phyloP scores from a whole-genome alignment of 2,797 vertebrate genomes.

The Peromyscus eremicus region DNA sequence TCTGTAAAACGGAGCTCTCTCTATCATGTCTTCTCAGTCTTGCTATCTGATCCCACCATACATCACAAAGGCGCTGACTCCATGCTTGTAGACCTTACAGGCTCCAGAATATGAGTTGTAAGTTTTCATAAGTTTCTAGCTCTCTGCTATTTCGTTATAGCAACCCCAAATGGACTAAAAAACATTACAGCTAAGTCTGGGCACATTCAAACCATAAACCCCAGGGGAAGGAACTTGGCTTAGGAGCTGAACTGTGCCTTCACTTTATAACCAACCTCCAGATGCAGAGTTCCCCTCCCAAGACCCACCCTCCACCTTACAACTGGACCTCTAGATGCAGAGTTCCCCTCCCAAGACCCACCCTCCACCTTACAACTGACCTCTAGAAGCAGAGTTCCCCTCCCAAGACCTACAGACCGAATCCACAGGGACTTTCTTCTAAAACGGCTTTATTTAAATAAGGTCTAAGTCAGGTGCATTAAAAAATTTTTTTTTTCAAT shows the following conservation, averaged over 20 bases:
- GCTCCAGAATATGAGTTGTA: background rate
- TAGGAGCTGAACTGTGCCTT: too few relatives aligned
- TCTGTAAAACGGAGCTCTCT: background rate
- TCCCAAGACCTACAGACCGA: background rate
- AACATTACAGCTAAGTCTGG: background rate
- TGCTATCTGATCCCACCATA: too few relatives aligned
- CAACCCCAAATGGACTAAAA: background rate
- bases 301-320: background rate
- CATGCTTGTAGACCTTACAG: background rate
- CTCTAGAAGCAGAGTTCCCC: background rate
- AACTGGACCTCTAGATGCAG: too few relatives aligned
- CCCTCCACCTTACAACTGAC: too few relatives aligned
- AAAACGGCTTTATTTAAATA: constrained; percentile 81
- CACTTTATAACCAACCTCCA: too few relatives aligned
- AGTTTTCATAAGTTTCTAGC: background rate
- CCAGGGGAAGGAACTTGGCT: background rate
- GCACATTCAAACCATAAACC: background rate
- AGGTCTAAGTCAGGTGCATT: constrained; percentile 66
- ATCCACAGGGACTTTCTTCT: background rate
- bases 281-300: background rate
- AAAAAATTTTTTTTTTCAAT: constrained; percentile 49
- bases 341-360: background rate
- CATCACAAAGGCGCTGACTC: background rate
- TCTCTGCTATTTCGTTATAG: background rate
- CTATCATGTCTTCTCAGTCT: too few relatives aligned